Evolutionary conservation across 2,888 invertebrate genomes (phyloP).

Genomic region (Colostygia pectinataria): DNA sequence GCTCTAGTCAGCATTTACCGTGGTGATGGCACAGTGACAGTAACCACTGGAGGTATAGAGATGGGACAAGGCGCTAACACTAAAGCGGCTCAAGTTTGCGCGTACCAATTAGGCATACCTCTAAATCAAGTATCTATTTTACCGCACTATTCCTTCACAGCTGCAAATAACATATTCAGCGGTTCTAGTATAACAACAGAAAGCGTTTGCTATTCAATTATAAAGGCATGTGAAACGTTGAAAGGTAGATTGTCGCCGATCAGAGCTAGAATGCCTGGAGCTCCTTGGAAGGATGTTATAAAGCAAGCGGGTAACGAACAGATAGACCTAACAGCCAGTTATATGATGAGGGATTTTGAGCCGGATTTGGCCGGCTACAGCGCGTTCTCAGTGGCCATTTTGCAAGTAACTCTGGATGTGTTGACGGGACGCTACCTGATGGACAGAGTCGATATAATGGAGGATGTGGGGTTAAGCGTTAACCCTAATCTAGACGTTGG

Average conservation of each 20-base stretch:
- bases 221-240: slow-evolving; percentile 84
- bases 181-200: slow-evolving; percentile 88
- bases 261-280: slow-evolving; percentile 67
- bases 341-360: slow-evolving; percentile 83
- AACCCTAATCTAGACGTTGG: slow-evolving; percentile 87
- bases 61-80: slow-evolving; percentile 92
- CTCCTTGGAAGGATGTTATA: slow-evolving; percentile 84
- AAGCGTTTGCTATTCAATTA: slow-evolving; percentile 78
- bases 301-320: slow-evolving; percentile 76
- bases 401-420: slow-evolving; percentile 87
- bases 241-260: slow-evolving; percentile 82
- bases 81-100: slow-evolving; percentile 90
- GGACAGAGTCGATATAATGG: slow-evolving; percentile 84
- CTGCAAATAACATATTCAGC: slow-evolving; percentile 84
- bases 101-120: slow-evolving; percentile 87
- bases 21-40: slow-evolving; percentile 86
- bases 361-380: slow-evolving; percentile 75
- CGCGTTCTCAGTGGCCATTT: slow-evolving; percentile 83
- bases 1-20: slow-evolving; percentile 86
- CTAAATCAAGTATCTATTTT: slow-evolving; percentile 84
- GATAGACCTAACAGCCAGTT: slow-evolving; percentile 84
- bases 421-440: slow-evolving; percentile 86
- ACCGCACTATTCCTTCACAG: slow-evolving; percentile 80
- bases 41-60: slow-evolving; percentile 87
- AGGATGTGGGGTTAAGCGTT: slow-evolving; percentile 86